Base-by-base conservation (phyloP, 2,888 invertebrate species). In the Acanthoscelides obtectus region DNA sequence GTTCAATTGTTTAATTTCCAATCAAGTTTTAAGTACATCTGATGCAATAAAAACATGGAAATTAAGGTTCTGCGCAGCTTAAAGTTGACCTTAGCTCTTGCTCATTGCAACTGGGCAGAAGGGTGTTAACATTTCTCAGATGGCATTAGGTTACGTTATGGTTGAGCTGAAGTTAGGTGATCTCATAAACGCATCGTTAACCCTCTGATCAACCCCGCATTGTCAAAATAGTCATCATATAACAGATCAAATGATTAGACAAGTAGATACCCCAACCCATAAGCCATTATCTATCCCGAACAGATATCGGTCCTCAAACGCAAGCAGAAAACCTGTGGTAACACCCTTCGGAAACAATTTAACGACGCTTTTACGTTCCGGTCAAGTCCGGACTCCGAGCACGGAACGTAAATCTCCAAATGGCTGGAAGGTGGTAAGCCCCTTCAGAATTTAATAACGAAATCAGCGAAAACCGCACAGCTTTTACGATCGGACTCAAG, bases 401-500 rank as follows among this genome's bases (percentile, higher is more conserved):
- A 45, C 45, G 45, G n/a, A n/a, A 45, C 45, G 45, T 45, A 45
- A 45, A 45, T 45, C 45, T 45, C 8, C 45, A 17, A 17, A 45
- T 45, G 45, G 45, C 45, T 45, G 45, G 45, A 45, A 45, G 45
- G 45, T 45, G 45, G 45, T 45, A 45, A 45, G 45, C 45, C 45
- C 45, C 45, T 45, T 45, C 45, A 45, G 45, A 45, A 45, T 45
- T 45, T 45, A 45, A 45, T 45, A 45, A 45, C 45, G 45, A 45
- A 45, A 45, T 45, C 45, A 45, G 45, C 45, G 45, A 45, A 45
- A 45, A 45, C 45, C 45, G 45, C 45, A 45, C 45, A 6, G 45
- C 71, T 72, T 74, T 72, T 74, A 74, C 70, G 74, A 74, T 67
- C 70, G 70, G 71, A 70, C 70, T 73, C 73, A 73, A 73, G 73